Conservation (phyloP, 2,113 vertebrate genomes). For the Epinephelus lanceolatus region DNA sequence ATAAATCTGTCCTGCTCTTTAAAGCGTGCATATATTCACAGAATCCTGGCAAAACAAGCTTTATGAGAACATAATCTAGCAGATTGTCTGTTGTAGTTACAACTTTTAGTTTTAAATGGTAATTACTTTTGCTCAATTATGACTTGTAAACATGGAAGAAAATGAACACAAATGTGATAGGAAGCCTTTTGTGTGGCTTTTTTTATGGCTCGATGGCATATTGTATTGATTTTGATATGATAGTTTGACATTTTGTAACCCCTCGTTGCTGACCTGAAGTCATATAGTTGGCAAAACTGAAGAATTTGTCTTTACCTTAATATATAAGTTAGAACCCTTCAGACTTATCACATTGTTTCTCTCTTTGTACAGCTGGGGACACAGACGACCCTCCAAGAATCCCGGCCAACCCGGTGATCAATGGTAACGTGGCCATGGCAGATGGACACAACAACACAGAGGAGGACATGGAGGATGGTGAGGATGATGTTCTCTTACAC, state of each 20-base stretch:
- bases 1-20: neutral
- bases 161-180: neutral
- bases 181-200: neutral
- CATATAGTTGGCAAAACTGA: neutral
- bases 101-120: neutral
- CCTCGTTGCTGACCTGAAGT: neutral
- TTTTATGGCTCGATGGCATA: neutral
- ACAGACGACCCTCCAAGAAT: conserved; percentile 99
- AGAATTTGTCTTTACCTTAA: neutral
- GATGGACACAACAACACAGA: conserved; percentile 98
- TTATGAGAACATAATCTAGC: neutral
- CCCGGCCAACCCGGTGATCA: conserved; percentile 97
- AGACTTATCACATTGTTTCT: neutral
- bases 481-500: conserved; percentile 60
- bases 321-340: neutral
- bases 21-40: neutral
- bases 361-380: conserved; percentile 90
- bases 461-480: conserved; percentile 99
- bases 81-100: neutral
- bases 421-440: conserved; percentile 97
- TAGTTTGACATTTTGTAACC: neutral
- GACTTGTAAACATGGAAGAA: neutral
- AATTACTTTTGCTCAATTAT: neutral
- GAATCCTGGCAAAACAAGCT: neutral
- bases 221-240: neutral